Base-by-base conservation (phyloP, 2,797 vertebrate genomes). In the Chrosomus eos region DNA sequence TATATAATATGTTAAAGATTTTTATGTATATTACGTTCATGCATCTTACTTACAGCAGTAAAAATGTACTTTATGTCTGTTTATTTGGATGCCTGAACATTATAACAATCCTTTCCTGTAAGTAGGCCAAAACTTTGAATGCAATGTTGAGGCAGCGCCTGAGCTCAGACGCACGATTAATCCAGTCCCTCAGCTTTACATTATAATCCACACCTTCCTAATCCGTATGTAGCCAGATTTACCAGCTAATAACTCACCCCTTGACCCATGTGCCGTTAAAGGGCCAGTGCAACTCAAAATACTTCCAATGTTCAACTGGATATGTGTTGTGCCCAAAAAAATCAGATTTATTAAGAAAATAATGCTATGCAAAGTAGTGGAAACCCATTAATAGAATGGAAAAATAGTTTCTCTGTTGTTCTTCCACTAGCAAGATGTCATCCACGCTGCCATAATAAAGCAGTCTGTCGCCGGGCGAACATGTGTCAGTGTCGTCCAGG, bases 401-500 rank as follows among this genome's bases (percentile, higher is more conserved):
- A n/a, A 76, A 38, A 38, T 53, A 4, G 21, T 55, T 28, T 64
- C 10, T 33, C 10, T 80, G 18, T 38, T 70, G 40, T 51, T 43
- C 4, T 66, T 40, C 67, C 36, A 75, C 3, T 33, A 92, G 91
- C 89, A 14, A 86, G 85, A 74, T 92, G 91, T 70, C 45, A 83
- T 53, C 85, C 91, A 1, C 88, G 86, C 7, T 92, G 90, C 77
- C 88, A 87, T 58, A 91, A 91, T 68, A 83, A 83, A 68, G 88
- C 86, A 1, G 55, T 85, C 10, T 90, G 92, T 83, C 62, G 81
- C 18, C 70, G 40, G 45, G 77, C 68, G 26, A 88, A 91, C 43
- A 43, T 48, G 43, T 92, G 91, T 45, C 82, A 58, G 23, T 92
- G 91, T 51, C 88, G 76, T n/a, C 26, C 58, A 0, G 90, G 86